A percentile compares a stretch with the other conserved stretches of the same genome.
phyloP scores from a whole-genome alignment of 2,888 invertebrate species.

The Limenitis camilla region DNA sequence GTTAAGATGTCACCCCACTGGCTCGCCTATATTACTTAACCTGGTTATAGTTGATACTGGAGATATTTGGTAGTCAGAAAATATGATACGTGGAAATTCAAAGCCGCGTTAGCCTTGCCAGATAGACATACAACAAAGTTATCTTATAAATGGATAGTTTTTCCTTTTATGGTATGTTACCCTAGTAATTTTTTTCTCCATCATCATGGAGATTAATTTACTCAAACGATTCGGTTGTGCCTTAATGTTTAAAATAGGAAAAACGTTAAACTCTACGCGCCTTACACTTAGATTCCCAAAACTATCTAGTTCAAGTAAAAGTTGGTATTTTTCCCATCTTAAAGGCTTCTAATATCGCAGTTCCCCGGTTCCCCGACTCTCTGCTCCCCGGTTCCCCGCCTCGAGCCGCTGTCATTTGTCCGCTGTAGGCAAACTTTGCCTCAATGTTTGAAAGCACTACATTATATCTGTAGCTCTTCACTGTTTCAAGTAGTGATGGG shows the following conservation, averaged over 20 bases:
- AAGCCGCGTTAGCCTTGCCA: too few relatives aligned
- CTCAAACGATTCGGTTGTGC: too few relatives aligned
- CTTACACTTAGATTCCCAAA: slow-evolving; percentile 26
- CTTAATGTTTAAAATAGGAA: not conserved
- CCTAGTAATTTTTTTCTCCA: too few relatives aligned
- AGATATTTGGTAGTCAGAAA: too few relatives aligned
- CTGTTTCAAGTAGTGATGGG: slow-evolving; percentile 37
- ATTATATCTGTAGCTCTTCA: slow-evolving; percentile 66
- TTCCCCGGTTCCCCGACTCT: slow-evolving; percentile 40
- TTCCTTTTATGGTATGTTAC: too few relatives aligned
- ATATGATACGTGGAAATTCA: too few relatives aligned
- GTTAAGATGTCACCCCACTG: too few relatives aligned
- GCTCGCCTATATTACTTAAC: too few relatives aligned
- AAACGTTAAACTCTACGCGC: slow-evolving; percentile 9
- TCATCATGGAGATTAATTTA: too few relatives aligned
- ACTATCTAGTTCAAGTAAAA: slow-evolving; percentile 57
- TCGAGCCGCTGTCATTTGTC: slow-evolving; percentile 70
- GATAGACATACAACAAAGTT: too few relatives aligned
- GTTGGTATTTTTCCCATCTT: slow-evolving; percentile 71
- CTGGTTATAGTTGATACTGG: too few relatives aligned
- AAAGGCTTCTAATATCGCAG: slow-evolving; percentile 69
- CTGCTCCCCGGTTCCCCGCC: slow-evolving; percentile 50
- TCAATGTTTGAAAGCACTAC: slow-evolving; percentile 70
- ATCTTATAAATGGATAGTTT: too few relatives aligned
- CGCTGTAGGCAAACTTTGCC: slow-evolving; percentile 68